Conservation (phyloP, 1,140 invertebrate genomes). For the Helicoverpa zea region DNA sequence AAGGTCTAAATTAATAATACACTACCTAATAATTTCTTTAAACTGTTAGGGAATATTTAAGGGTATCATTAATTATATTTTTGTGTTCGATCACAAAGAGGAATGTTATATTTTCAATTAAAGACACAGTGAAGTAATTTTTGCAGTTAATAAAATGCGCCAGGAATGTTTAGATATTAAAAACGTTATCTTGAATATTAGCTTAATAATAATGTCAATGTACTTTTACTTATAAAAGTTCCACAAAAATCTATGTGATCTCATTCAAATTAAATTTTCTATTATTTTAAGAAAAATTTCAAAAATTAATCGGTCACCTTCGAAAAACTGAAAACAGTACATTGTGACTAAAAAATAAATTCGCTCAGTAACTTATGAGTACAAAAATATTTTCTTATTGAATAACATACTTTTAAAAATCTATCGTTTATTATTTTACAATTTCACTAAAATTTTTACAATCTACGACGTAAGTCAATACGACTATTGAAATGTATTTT, state of each 20-base stretch:
- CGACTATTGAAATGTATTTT: conserved; percentile 27
- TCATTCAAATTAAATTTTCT: background rate
- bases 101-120: conserved; percentile 34
- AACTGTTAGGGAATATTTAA: background rate
- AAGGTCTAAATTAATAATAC: conserved; percentile 12
- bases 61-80: conserved; percentile 1
- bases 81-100: conserved; percentile 27
- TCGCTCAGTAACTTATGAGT: conserved; percentile 57
- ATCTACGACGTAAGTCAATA: conserved; percentile 39
- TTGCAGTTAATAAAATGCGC: background rate
- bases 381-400: conserved; percentile 61
- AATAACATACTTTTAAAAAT: conserved; percentile 51
- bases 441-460: conserved; percentile 52
- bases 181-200: conserved; percentile 1
- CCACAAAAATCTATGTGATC: conserved; percentile 4
- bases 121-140: background rate
- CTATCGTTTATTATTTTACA: conserved; percentile 53
- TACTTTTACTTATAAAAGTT: conserved; percentile 11
- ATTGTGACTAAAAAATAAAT: conserved; percentile 61
- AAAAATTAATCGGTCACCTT: conserved; percentile 48
- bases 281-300: conserved; percentile 3
- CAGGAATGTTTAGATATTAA: conserved; percentile 18
- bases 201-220: background rate
- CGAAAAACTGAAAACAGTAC: conserved; percentile 37
- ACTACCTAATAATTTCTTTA: background rate